Base-by-base conservation (phyloP, 2,113 vertebrate genomes). In the Zosterops lateralis region DNA sequence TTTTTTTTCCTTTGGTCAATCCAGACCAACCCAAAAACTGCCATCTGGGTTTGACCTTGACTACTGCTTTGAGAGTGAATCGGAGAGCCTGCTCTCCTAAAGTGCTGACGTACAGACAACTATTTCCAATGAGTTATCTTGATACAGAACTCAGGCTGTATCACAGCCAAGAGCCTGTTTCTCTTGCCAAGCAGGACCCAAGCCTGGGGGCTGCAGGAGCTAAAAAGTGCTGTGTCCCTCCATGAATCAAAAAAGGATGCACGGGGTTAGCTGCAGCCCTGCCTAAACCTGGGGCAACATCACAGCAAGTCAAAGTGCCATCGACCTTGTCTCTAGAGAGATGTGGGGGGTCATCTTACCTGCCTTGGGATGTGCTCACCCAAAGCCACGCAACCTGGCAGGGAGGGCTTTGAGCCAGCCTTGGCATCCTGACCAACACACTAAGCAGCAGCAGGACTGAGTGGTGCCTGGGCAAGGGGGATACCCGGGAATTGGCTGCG, bases 21-120 rank as follows among this genome's bases (percentile, higher is more conserved):
- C 74, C 81, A 89, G 67, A 25, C 64, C 53, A 92, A 90, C 61
- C 53, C 77, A 67, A 82, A 86, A 93, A 74, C 62, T 72, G 62
- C 70, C 50, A 78, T 74, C 53, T 45, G 40, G 14, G 56, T 60
- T 94, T 93, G 93, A 93, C 96, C 94, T 96, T 94, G 92, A 92
- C 51, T 54, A 14, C 73, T 53, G 9, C 83, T 93, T 44, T 26
- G 60, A 40, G 78, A 82, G 57, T 17, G 2, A 67, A 64, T 67
- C 2, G 4, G 79, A 40, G 57, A 72, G 70, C 57, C 75, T 82
- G 70, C 89, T 72, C 53, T 87, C 62, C 89, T 24, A 21, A 91
- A 93, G 44, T 93, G 92, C 94, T 96, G 91, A 92, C 87, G 5
- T 44, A 84, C 62, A 48, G 91, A 82, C 81, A 93, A 78, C 81